These are phyloP conservation scores for Meloidogyne chitwoodi DNA, from an alignment of 1,140 invertebrate genomes.

Conservation along the genomic window DNA sequence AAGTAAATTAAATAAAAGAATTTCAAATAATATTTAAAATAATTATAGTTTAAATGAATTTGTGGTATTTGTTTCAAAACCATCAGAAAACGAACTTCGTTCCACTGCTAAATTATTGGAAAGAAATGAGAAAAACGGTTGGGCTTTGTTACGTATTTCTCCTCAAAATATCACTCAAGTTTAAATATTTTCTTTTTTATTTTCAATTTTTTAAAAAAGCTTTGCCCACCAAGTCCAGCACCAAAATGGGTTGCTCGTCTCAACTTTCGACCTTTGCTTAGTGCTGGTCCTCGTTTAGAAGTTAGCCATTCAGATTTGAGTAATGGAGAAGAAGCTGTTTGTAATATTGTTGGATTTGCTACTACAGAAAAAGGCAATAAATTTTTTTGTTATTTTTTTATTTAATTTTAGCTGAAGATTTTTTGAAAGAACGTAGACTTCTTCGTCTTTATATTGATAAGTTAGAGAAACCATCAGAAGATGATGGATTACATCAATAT, in stretches of 20 bases:
- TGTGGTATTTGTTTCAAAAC: neutral
- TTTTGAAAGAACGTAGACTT: slow-evolving; percentile 6
- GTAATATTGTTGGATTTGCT: slow-evolving; percentile 22
- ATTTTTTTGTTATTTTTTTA: no score
- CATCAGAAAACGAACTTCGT: neutral
- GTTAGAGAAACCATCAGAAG: neutral
- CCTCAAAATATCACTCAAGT: slow-evolving; percentile 16
- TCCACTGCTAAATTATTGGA: slow-evolving; percentile 14
- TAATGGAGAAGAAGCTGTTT: neutral
- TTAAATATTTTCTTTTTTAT: neutral
- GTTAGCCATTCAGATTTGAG: neutral
- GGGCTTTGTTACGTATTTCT: slow-evolving; percentile 19
- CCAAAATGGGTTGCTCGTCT: slow-evolving; percentile 12
- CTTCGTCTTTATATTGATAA: slow-evolving; percentile 6
- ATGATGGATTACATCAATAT: slow-evolving; percentile 7
- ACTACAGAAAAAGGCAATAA: slow-evolving; percentile 22
- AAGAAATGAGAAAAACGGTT: slow-evolving; percentile 1
- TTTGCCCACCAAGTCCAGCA: slow-evolving; percentile 1
- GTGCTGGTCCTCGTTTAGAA: neutral
- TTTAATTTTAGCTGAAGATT: slow-evolving; percentile 14
- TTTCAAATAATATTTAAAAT: neutral
- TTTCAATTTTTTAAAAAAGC: slow-evolving; percentile 1
- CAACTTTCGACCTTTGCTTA: slow-evolving; percentile 12
- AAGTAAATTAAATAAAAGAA: neutral
- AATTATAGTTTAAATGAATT: neutral